phyloP scores from a whole-genome alignment of 2,797 vertebrate species.

The Pseudopleuronectes americanus region DNA sequence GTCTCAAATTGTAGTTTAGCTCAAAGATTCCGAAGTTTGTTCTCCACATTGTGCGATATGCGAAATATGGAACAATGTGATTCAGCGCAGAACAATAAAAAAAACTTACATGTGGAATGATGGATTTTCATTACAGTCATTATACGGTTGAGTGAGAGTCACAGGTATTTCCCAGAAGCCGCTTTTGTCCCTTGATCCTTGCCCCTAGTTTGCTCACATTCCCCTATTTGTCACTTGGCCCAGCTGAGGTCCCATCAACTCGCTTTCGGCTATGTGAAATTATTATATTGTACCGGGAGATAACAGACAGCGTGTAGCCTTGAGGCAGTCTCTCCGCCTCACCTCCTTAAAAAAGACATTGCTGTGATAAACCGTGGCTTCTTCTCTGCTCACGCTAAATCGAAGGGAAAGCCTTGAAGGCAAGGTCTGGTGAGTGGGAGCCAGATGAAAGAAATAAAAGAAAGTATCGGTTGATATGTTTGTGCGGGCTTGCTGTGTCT shows the following conservation, averaged over 20 bases:
- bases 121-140: constrained; percentile 64
- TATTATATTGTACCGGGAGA: constrained; percentile 79
- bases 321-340: constrained; percentile 75
- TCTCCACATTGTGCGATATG: constrained; percentile 15
- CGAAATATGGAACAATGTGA: not conserved
- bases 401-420: constrained; percentile 77
- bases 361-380: constrained; percentile 75
- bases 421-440: constrained; percentile 71
- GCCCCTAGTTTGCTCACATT: constrained; percentile 69
- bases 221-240: constrained; percentile 64
- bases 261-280: constrained; percentile 77
- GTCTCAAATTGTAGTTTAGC: not conserved
- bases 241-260: constrained; percentile 71
- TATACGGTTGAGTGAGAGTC: constrained; percentile 55
- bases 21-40: constrained; percentile 17
- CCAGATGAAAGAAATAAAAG: constrained; percentile 71
- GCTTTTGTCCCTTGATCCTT: constrained; percentile 58
- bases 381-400: constrained; percentile 65
- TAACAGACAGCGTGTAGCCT: constrained; percentile 81
- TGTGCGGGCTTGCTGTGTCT: constrained; percentile 53
- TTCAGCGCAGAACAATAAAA: constrained; percentile 6
- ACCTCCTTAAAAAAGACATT: constrained; percentile 81
- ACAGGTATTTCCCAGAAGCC: constrained; percentile 59
- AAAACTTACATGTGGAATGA: constrained; percentile 41
- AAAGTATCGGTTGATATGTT: constrained; percentile 65